phyloP scores from a whole-genome alignment of 2,797 vertebrate species.

The Glossophaga mutica region DNA sequence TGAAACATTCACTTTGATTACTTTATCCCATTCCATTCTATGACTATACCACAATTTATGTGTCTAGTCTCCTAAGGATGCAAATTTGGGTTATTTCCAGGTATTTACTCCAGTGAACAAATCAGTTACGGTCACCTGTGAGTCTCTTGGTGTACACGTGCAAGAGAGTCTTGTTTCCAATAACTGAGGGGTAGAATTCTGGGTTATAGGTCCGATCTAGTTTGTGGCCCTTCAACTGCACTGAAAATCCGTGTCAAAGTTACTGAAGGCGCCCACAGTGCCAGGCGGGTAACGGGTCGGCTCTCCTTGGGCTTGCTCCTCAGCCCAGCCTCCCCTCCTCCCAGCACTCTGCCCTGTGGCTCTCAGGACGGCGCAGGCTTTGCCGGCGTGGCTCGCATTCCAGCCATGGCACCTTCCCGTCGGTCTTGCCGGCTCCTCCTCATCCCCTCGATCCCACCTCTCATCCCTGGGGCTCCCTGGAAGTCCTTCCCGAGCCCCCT shows the following conservation, averaged over 20 bases:
- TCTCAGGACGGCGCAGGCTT: neutral
- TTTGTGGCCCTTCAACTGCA: neutral
- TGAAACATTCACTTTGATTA: neutral
- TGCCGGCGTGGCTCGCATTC: neutral
- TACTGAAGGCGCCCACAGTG: neutral
- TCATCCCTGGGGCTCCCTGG: neutral
- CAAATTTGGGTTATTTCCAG: neutral
- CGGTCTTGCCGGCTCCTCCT: neutral
- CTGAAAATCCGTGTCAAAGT: neutral
- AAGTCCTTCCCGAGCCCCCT: neutral
- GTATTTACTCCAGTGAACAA: neutral
- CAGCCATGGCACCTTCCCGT: neutral
- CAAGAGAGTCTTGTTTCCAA: neutral
- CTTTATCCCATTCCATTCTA: neutral
- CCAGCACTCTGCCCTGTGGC: rapidly evolving
- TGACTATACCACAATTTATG: neutral
- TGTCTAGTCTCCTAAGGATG: neutral
- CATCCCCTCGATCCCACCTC: neutral
- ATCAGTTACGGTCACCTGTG: neutral
- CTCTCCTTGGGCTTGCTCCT: neutral
- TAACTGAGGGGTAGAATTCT: neutral
- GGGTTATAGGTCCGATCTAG: neutral
- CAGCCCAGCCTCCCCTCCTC: neutral
- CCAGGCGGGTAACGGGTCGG: neutral
- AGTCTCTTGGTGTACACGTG: neutral